Percentiles rank a stretch among this genome's conserved stretches.
Evolutionary conservation across 2,888 invertebrate species (phyloP).

Genomic region (Drosophila nr. perissopoda): DNA sequence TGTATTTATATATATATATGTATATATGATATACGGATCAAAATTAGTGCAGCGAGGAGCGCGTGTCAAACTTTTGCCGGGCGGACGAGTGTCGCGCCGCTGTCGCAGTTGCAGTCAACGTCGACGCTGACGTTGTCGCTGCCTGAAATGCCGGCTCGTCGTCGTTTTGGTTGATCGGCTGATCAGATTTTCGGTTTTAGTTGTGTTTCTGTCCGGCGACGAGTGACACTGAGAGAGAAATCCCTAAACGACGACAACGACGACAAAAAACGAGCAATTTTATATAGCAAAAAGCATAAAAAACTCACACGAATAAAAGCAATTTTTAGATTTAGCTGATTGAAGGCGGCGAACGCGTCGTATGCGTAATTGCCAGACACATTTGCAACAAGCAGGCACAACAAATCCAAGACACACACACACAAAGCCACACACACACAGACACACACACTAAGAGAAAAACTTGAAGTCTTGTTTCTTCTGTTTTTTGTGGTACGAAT

Average conservation of each 20-base stretch:
- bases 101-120: conserved; percentile 20
- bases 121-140: conserved; percentile 18
- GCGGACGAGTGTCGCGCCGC: conserved; percentile 20
- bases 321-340: conserved; percentile 69
- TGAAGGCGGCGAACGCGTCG: conserved; percentile 52
- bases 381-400: conserved; percentile 44
- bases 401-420: conserved; percentile 33
- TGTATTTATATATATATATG: not conserved
- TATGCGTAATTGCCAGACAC: conserved; percentile 58
- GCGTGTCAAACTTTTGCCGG: conserved; percentile 56
- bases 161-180: conserved; percentile 54
- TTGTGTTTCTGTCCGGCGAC: conserved; percentile 75
- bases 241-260: conserved; percentile 47
- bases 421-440: conserved; percentile 15
- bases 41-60: conserved; percentile 50
- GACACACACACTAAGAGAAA: conserved; percentile 11
- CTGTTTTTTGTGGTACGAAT: conserved; percentile 5
- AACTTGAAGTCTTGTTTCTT: conserved; percentile 31
- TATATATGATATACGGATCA: conserved; percentile 27
- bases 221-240: conserved; percentile 68
- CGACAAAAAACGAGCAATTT: conserved; percentile 44
- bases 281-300: conserved; percentile 27
- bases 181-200: conserved; percentile 70
- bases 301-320: conserved; percentile 42
- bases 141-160: conserved; percentile 66